These are phyloP conservation scores for Pithys albifrons DNA, from an alignment of 2,113 vertebrate genomes.

Conservation along the genomic window DNA sequence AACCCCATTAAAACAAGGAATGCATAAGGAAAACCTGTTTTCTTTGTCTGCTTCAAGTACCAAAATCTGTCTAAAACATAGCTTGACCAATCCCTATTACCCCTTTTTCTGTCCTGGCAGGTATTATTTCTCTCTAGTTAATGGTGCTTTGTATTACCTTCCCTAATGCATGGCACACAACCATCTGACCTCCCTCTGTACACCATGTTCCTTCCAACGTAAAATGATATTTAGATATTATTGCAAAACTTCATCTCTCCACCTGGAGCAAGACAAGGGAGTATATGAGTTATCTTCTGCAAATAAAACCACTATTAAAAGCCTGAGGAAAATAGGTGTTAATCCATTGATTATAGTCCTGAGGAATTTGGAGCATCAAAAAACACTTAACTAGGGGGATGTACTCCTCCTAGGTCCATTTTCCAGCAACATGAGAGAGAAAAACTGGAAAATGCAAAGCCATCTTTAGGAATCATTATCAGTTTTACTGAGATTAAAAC, in stretches of 20 bases:
- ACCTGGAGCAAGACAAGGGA: background rate
- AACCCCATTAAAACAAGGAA: background rate
- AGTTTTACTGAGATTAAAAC: background rate
- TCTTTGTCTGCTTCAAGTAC: background rate
- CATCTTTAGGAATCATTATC: background rate
- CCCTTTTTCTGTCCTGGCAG: background rate
- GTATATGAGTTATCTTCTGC: background rate
- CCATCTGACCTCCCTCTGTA: background rate
- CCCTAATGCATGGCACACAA: background rate
- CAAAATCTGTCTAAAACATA: background rate
- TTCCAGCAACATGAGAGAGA: background rate
- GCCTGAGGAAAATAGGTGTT: background rate
- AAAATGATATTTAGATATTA: background rate
- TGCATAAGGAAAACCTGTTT: background rate
- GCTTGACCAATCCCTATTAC: background rate
- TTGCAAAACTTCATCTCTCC: background rate
- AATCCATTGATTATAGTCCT: background rate
- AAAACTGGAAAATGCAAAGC: background rate
- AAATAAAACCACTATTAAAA: background rate
- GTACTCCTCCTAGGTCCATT: background rate
- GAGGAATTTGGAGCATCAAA: background rate
- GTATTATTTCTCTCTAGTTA: background rate
- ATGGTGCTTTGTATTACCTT: background rate
- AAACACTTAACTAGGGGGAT: background rate
- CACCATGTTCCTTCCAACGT: background rate